A percentile compares a stretch with the other conserved stretches of the same genome.
Evolutionary conservation across 2,888 invertebrate species (phyloP).

Genomic region (Drosophila prolongata): DNA sequence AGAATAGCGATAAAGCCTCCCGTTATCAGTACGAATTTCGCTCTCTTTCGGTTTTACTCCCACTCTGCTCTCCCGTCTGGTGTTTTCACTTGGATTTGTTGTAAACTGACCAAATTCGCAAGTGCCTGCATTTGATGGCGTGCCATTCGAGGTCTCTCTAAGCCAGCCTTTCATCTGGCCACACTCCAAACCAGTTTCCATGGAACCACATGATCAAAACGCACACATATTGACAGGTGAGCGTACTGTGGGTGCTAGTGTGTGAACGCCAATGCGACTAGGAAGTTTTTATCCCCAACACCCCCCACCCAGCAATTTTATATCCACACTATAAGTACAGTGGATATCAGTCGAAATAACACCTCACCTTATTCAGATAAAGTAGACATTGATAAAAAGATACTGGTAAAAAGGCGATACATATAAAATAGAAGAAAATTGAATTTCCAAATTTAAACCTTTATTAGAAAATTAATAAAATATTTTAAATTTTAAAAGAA

Average conservation of each 20-base stretch:
- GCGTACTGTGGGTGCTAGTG: slow-evolving; percentile 6
- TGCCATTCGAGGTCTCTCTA: slow-evolving; percentile 13
- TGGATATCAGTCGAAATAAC: background rate
- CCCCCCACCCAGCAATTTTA: slow-evolving; percentile 1
- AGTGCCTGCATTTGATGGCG: slow-evolving; percentile 44
- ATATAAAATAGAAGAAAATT: no score
- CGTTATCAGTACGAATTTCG: slow-evolving; percentile 70
- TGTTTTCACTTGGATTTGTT: slow-evolving; percentile 65
- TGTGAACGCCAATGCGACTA: slow-evolving; percentile 34
- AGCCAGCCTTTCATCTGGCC: slow-evolving; percentile 32
- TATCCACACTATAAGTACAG: slow-evolving; percentile 8
- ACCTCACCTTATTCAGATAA: background rate
- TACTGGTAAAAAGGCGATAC: no score
- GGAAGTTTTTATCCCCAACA: slow-evolving; percentile 55
- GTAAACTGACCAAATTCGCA: slow-evolving; percentile 64
- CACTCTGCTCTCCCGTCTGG: slow-evolving; percentile 33
- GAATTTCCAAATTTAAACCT: no score
- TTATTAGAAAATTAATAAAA: no score
- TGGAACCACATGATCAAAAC: slow-evolving; percentile 42
- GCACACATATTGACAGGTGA: slow-evolving; percentile 42
- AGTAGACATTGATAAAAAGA: no score
- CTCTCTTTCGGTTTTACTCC: slow-evolving; percentile 47
- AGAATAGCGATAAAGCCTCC: slow-evolving; percentile 41
- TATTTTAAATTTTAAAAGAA: no score
- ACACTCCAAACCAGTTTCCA: slow-evolving; percentile 66